Base-by-base conservation (phyloP, 2,888 invertebrate genomes). In the Sepioteuthis lessoniana region DNA sequence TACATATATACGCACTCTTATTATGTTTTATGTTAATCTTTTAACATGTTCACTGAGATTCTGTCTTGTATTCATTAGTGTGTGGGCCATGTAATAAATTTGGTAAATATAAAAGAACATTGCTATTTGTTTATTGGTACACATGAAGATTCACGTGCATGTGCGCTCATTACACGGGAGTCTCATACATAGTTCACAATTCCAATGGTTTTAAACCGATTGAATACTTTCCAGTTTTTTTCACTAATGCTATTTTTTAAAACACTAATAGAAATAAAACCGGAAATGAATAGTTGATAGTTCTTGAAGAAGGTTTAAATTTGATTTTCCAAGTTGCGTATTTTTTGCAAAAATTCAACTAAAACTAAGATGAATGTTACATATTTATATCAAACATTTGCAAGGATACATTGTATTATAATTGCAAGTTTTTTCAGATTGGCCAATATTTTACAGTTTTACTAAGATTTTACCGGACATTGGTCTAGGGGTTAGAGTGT, bases 191-290 rank as follows among this genome's bases (percentile, higher is more conserved):
- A 31, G 76, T n/a, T 76, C 76, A 1, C 2, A n/a, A n/a, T 76
- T 76, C n/a, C n/a, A 76, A n/a, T n/a, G 76, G 16, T 76, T 76
- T 76, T n/a, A 76, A 76, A 76, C n/a, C n/a, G n/a, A 76, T 76
- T n/a, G 76, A n/a, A 13, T n/a, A 13, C 16, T 76, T 76, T 76
- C 16, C 25, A 13, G 28, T 28, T 55, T 5, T 55, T 76, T 76
- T n/a, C 76, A 76, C n/a, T n/a, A n/a, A 76, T 13, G 16, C n/a
- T 76, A 10, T 7, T n/a, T 2, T n/a, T 76, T 10, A n/a, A 76
- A n/a, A 76, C 25, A 55, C 0, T 21, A 55, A 55, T 21, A 13
- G 10, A 10, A n/a, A 55, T 55, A 25, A 55, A 55, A 55, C 21
- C 25, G 50, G 25, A 25, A 21, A 21, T 7, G 21, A 25, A 25